Evolutionary conservation across 2,113 vertebrate species (phyloP).

Genomic region (Sciurus niger): DNA sequence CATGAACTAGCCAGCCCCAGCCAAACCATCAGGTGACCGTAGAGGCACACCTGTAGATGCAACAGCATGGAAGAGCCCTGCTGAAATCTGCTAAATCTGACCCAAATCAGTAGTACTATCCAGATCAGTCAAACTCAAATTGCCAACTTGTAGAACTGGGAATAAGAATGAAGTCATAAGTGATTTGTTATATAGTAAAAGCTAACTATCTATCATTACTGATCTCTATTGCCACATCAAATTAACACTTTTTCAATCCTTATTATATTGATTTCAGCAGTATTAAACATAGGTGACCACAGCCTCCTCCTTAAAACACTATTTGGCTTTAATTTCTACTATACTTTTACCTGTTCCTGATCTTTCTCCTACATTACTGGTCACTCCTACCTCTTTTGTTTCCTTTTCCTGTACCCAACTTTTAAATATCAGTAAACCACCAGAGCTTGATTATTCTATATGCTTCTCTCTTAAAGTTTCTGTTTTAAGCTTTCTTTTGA

Average conservation of each 20-base stretch:
- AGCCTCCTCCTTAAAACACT: not conserved
- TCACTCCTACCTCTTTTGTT: not conserved
- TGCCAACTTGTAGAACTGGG: not conserved
- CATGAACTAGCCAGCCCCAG: not conserved
- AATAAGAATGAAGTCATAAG: not conserved
- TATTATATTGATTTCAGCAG: not conserved
- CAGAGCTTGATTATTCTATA: not conserved
- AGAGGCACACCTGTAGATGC: not conserved
- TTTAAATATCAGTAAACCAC: constrained; percentile 7
- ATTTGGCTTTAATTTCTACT: not conserved
- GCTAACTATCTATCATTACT: not conserved
- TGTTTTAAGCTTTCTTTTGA: not conserved
- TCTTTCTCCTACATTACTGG: not conserved
- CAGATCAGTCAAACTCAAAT: not conserved
- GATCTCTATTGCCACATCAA: not conserved
- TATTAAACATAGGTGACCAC: not conserved
- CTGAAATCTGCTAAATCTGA: not conserved
- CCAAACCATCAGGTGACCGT: not conserved
- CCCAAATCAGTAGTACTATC: not conserved
- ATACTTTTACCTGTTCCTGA: not conserved
- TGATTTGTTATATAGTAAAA: constrained; percentile 13
- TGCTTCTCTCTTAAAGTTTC: not conserved
- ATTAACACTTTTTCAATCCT: not conserved
- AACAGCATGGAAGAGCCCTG: not conserved
- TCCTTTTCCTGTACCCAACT: not conserved